phyloP scores from a whole-genome alignment of 2,113 vertebrate genomes.

The Azemiops feae region DNA sequence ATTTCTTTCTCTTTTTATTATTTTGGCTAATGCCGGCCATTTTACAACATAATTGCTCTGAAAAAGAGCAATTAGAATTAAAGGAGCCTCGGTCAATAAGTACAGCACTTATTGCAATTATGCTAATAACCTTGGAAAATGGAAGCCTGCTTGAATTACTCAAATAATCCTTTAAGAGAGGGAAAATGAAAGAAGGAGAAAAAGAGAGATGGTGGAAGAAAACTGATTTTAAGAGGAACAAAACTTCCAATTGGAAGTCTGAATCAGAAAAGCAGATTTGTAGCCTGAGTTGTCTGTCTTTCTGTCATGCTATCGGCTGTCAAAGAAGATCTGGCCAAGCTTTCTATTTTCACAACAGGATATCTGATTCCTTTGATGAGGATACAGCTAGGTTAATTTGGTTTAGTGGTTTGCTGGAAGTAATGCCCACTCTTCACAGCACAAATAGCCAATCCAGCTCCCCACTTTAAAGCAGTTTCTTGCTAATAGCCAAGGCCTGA shows the following conservation, averaged over 20 bases:
- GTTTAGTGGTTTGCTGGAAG: slow-evolving; percentile 84
- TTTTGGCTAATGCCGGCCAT: slow-evolving; percentile 74
- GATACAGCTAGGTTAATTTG: slow-evolving; percentile 87
- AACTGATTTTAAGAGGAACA: slow-evolving; percentile 72
- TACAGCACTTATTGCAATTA: slow-evolving; percentile 73
- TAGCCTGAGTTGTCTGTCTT: slow-evolving; percentile 71
- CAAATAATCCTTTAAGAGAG: slow-evolving; percentile 65
- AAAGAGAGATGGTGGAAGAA: background rate
- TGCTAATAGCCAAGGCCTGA: slow-evolving; percentile 78
- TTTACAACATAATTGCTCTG: slow-evolving; percentile 73
- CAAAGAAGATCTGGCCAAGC: slow-evolving; percentile 78
- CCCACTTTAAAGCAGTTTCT: slow-evolving; percentile 77
- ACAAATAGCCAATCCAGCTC: slow-evolving; percentile 70
- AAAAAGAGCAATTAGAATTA: slow-evolving; percentile 78
- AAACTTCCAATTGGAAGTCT: slow-evolving; percentile 59
- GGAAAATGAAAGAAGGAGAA: background rate
- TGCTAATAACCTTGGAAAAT: slow-evolving; percentile 61
- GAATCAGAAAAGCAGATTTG: slow-evolving; percentile 53
- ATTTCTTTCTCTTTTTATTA: slow-evolving; percentile 63
- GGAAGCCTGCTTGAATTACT: slow-evolving; percentile 71
- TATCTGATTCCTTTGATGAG: slow-evolving; percentile 89
- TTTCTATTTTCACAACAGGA: slow-evolving; percentile 84
- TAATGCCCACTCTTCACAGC: slow-evolving; percentile 81
- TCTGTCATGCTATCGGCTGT: slow-evolving; percentile 74
- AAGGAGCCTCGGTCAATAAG: slow-evolving; percentile 73